phyloP scores from a whole-genome alignment of 2,113 vertebrate species.

The Chunga burmeisteri region DNA sequence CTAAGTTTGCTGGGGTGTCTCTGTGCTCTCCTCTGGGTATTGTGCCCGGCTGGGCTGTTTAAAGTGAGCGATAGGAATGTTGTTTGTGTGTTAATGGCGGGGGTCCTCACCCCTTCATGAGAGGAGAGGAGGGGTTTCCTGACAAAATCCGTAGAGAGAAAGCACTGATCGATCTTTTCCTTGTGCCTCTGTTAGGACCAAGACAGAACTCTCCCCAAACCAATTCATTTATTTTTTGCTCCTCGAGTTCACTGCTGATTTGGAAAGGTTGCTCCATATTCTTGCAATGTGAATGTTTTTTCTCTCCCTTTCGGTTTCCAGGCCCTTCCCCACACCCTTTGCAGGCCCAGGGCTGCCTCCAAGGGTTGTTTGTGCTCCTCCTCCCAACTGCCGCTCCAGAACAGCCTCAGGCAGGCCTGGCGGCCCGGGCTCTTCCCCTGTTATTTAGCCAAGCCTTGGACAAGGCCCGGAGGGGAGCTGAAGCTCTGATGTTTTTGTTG shows the following conservation, averaged over 20 bases:
- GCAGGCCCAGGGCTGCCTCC: neutral
- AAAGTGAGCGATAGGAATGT: accelerated
- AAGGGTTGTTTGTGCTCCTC: neutral
- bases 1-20: accelerated
- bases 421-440: neutral
- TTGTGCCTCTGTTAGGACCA: neutral
- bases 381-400: neutral
- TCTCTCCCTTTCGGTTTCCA: neutral
- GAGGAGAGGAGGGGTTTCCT: neutral
- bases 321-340: neutral
- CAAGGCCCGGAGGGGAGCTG: neutral
- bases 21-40: accelerated
- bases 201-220: neutral
- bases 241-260: neutral
- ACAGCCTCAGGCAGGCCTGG: neutral
- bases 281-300: neutral
- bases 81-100: neutral
- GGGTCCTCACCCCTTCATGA: neutral
- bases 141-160: too few relatives aligned
- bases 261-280: neutral
- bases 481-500: neutral
- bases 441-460: neutral
- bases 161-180: accelerated
- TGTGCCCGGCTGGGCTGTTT: too few relatives aligned
- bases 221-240: neutral